Conservation (phyloP, 2,888 invertebrate species). For the Cyclophora albipunctata region DNA sequence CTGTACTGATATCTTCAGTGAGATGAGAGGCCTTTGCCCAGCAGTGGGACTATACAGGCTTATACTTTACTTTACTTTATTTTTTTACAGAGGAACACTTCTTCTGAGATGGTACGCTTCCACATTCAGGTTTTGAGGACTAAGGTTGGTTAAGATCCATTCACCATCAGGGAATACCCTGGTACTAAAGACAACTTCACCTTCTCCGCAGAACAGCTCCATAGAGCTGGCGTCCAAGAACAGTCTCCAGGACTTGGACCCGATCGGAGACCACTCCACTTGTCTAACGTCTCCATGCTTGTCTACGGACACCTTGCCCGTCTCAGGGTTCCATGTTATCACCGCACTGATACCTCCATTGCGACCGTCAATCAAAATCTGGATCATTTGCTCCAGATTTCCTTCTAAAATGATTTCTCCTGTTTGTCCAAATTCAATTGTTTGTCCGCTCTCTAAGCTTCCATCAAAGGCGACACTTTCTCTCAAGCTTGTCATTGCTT, state of each 20-base stretch:
- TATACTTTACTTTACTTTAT: background rate
- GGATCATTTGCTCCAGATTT: constrained; percentile 37
- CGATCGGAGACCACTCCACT: constrained; percentile 52
- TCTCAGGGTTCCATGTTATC: constrained; percentile 42
- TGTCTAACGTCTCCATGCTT: constrained; percentile 51
- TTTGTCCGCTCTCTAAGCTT: constrained; percentile 24
- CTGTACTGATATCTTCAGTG: too few relatives aligned
- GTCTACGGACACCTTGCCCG: constrained; percentile 46
- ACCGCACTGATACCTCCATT: constrained; percentile 41
- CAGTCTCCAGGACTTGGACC: constrained; percentile 41
- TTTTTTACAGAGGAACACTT: constrained; percentile 42
- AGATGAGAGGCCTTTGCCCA: too few relatives aligned
- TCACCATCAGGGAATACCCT: constrained; percentile 52
- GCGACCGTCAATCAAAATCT: constrained; percentile 41
- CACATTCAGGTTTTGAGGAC: constrained; percentile 37
- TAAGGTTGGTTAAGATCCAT: constrained; percentile 50
- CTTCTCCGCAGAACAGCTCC: constrained; percentile 64
- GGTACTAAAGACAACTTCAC: constrained; percentile 64
- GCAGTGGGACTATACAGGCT: too few relatives aligned
- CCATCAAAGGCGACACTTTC: constrained; percentile 29
- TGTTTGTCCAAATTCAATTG: constrained; percentile 39
- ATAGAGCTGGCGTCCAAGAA: constrained; percentile 61
- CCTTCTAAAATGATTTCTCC: constrained; percentile 46
- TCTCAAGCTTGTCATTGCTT: constrained; percentile 40
- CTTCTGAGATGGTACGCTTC: constrained; percentile 44